Evolutionary conservation across 2,797 vertebrate species (phyloP).

Genomic region (Pseudochromis fuscus): DNA sequence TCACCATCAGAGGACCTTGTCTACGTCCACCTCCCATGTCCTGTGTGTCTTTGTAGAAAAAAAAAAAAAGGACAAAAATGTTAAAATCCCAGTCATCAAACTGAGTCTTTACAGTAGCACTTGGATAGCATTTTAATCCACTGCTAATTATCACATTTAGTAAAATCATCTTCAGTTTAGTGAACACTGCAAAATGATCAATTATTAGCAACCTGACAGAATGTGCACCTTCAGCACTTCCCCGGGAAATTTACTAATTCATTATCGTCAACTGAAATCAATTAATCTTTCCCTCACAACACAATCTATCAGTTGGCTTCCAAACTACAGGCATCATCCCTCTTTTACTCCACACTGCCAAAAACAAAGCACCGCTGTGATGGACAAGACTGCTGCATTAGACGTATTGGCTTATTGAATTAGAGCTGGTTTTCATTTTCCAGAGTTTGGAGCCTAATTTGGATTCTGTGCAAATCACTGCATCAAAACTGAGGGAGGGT

Average conservation of each 20-base stretch:
- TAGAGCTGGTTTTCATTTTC: slow-evolving; percentile 21
- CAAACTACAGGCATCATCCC: slow-evolving; percentile 33
- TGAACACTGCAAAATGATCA: slow-evolving; percentile 27
- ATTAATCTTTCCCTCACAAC: slow-evolving; percentile 49
- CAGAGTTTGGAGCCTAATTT: slow-evolving; percentile 25
- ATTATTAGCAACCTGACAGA: slow-evolving; percentile 21
- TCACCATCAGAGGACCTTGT: slow-evolving; percentile 91
- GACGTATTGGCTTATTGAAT: slow-evolving; percentile 33
- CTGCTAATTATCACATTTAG: slow-evolving; percentile 20
- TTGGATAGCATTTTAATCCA: slow-evolving; percentile 7
- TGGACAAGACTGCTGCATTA: slow-evolving; percentile 39
- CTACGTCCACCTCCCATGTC: slow-evolving; percentile 88
- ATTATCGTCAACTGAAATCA: slow-evolving; percentile 42
- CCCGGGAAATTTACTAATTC: slow-evolving; percentile 35
- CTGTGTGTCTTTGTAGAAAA: slow-evolving; percentile 84
- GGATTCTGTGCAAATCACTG: slow-evolving; percentile 1
- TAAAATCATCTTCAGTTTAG: slow-evolving; percentile 33
- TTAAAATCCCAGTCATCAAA: slow-evolving; percentile 33
- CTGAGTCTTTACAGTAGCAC: slow-evolving; percentile 15
- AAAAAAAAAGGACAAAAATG: slow-evolving; percentile 21
- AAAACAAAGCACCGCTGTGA: slow-evolving; percentile 44
- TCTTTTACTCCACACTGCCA: slow-evolving; percentile 34
- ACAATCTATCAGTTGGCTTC: slow-evolving; percentile 38
- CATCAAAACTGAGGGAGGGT: slow-evolving; percentile 2
- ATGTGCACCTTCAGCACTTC: slow-evolving; percentile 25